Conservation (phyloP, 2,888 invertebrate species). For the Psococerastis gibbosa region DNA sequence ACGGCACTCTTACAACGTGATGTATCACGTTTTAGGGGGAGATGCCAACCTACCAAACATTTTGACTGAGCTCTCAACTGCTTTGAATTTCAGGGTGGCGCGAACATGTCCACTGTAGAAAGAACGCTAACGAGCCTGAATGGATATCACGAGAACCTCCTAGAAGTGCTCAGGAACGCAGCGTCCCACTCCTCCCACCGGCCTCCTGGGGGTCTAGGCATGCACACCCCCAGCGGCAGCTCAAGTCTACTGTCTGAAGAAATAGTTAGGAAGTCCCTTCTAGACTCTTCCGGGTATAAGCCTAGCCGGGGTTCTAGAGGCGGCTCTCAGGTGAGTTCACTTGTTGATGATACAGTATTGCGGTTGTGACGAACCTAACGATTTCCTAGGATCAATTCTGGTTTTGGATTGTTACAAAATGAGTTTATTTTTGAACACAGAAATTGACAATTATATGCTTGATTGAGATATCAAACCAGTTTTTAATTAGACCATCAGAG, state of each 20-base stretch:
- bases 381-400: too few relatives aligned
- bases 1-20: neutral
- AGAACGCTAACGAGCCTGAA: conserved; percentile 74
- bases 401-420: too few relatives aligned
- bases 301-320: conserved; percentile 1
- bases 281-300: conserved; percentile 5
- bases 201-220: conserved; percentile 5
- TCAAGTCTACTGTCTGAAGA: conserved; percentile 9
- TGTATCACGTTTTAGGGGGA: neutral
- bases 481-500: too few relatives aligned
- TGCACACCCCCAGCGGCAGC: conserved; percentile 8
- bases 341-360: too few relatives aligned
- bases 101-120: conserved; percentile 54
- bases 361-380: too few relatives aligned
- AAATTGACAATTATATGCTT: too few relatives aligned
- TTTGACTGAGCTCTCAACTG: too few relatives aligned
- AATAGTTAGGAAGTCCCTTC: conserved; percentile 7
- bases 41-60: too few relatives aligned
- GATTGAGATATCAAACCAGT: too few relatives aligned
- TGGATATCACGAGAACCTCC: conserved; percentile 81
- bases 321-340: neutral
- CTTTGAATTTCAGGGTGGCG: conserved; percentile 25
- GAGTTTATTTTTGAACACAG: too few relatives aligned
- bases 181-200: conserved; percentile 29
- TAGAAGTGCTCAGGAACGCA: conserved; percentile 74